Evolutionary conservation across 2,113 vertebrate genomes (phyloP).

Genomic region (Rutilus rutilus): DNA sequence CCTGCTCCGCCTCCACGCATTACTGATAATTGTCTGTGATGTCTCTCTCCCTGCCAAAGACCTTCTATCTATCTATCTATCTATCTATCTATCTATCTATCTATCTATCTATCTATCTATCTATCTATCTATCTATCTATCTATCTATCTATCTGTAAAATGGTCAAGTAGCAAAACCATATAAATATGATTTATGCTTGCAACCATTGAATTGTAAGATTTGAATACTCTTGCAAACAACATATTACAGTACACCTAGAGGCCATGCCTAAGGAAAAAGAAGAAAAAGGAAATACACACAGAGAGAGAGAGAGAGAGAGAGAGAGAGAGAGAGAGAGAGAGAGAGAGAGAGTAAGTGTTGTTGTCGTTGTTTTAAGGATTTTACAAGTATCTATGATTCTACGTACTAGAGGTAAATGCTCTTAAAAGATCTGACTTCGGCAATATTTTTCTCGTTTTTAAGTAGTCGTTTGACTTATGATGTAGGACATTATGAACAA

Average conservation of each 20-base stretch:
- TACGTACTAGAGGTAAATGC: not conserved
- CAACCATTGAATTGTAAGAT: not conserved
- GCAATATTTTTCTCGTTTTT: not conserved
- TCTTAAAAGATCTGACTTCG: not conserved
- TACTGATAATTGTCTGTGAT: slow-evolving; percentile 61
- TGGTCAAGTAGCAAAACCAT: not conserved
- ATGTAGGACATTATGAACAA: not conserved
- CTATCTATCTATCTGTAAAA: not conserved
- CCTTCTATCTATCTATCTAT: slow-evolving; percentile 22
- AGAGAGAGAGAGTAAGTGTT: not conserved
- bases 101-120: not conserved
- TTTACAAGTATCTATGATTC: not conserved
- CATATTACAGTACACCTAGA: not conserved
- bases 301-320: too few relatives aligned
- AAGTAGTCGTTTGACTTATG: not conserved
- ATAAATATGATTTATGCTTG: not conserved
- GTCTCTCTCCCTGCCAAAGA: slow-evolving; percentile 33
- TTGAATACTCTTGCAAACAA: not conserved
- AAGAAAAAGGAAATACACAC: not conserved
- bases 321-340: too few relatives aligned
- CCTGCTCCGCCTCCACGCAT: slow-evolving; percentile 56
- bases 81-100: slow-evolving; percentile 2
- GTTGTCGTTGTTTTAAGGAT: not conserved
- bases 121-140: not conserved
- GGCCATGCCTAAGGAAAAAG: not conserved